Conservation (phyloP, 1,140 invertebrate species). For the Micrasema longulum region DNA sequence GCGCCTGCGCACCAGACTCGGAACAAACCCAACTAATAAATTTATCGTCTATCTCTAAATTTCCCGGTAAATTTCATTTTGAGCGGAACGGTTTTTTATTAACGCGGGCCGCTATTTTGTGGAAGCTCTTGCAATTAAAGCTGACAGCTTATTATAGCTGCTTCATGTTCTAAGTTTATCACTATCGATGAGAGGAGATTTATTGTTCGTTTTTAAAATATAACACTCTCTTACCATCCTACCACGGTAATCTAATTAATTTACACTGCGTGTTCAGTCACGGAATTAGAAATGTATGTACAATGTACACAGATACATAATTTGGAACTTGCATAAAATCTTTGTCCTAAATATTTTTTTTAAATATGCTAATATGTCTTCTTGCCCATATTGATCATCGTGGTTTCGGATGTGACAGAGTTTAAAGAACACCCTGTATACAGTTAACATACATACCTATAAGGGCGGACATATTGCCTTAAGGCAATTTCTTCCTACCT, state of each 20-base stretch:
- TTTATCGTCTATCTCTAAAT: conserved; percentile 46
- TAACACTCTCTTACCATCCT: no score
- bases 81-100: conserved; percentile 34
- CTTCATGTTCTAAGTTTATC: conserved; percentile 1
- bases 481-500: no score
- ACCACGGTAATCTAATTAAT: neutral
- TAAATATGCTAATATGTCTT: no score
- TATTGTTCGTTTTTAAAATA: neutral
- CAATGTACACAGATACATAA: no score
- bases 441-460: no score
- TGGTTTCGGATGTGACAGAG: no score
- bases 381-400: no score
- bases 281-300: neutral
- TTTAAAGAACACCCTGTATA: no score
- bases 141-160: conserved; percentile 37
- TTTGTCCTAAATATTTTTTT: no score
- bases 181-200: conserved; percentile 10
- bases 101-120: conserved; percentile 8
- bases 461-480: no score
- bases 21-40: conserved; percentile 9
- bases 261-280: neutral
- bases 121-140: conserved; percentile 26
- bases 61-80: conserved; percentile 40
- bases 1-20: neutral
- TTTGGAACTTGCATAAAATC: no score